A percentile compares a stretch with the other conserved stretches of the same genome.
phyloP scores from a whole-genome alignment of 1,140 invertebrate species.

The Drosophila novamexicana region DNA sequence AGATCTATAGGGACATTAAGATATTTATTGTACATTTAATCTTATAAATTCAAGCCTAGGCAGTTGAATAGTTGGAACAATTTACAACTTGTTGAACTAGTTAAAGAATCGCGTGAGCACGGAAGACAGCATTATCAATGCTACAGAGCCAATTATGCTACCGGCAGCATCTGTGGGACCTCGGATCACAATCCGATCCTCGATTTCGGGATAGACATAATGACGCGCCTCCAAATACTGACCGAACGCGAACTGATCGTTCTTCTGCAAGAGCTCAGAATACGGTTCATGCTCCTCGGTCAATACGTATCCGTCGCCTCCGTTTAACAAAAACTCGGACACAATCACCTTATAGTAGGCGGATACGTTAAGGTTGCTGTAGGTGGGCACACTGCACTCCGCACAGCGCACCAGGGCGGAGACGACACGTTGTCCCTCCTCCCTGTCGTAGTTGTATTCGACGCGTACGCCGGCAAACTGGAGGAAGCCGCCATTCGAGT shows the following conservation, averaged over 20 bases:
- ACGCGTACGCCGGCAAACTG: constrained; percentile 87
- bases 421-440: constrained; percentile 85
- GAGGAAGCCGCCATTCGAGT: constrained; percentile 87
- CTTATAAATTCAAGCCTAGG: constrained; percentile 23
- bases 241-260: constrained; percentile 56
- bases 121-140: constrained; percentile 45
- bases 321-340: constrained; percentile 53
- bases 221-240: constrained; percentile 60
- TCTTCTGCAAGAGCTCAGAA: constrained; percentile 33
- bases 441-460: constrained; percentile 85
- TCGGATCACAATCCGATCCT: constrained; percentile 85
- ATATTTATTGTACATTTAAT: constrained; percentile 10
- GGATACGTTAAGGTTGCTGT: constrained; percentile 82
- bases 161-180: constrained; percentile 32
- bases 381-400: constrained; percentile 85
- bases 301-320: constrained; percentile 63
- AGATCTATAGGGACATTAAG: background rate
- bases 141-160: constrained; percentile 44
- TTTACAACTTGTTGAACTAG: constrained; percentile 4
- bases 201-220: constrained; percentile 85
- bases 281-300: constrained; percentile 32
- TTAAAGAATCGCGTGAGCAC: constrained; percentile 29
- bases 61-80: background rate
- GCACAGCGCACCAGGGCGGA: constrained; percentile 85
- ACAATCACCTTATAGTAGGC: constrained; percentile 86